These are phyloP conservation scores for Lanius ludovicianus DNA, from an alignment of 2,113 vertebrate species.

Conservation along the genomic window DNA sequence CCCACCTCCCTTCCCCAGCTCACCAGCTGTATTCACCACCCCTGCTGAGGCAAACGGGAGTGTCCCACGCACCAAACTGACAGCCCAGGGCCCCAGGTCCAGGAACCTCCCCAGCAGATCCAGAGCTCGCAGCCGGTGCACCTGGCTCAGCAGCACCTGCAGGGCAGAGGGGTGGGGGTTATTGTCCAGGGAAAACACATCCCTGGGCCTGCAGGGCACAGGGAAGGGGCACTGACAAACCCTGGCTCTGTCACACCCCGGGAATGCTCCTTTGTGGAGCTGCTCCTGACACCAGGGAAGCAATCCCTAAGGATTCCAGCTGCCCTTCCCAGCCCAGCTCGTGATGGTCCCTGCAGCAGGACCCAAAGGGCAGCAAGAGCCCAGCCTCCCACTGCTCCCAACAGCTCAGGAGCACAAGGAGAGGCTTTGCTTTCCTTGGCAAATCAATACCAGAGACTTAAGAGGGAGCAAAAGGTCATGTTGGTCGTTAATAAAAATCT, in stretches of 20 bases:
- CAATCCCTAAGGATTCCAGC: not conserved
- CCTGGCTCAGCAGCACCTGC: conserved; percentile 97
- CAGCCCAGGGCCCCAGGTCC: conserved; percentile 97
- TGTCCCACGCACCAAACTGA: conserved; percentile 86
- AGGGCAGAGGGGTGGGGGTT: not conserved
- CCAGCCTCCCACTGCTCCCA: not conserved
- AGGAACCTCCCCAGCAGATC: conserved; percentile 92
- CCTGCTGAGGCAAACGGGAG: not conserved
- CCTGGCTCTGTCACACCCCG: not conserved
- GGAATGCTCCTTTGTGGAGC: fast-evolving
- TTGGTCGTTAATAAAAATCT: conserved; percentile 66
- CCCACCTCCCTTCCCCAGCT: not conserved
- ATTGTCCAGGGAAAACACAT: not conserved
- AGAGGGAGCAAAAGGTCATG: conserved; percentile 53
- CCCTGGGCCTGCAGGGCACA: not conserved
- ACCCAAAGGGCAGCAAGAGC: not conserved
- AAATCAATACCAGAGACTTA: conserved; percentile 36
- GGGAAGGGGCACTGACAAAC: not conserved
- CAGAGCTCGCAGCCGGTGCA: conserved; percentile 91
- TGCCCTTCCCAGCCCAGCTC: not conserved
- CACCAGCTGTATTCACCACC: not conserved
- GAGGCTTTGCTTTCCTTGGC: conserved; percentile 33
- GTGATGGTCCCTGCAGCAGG: not conserved
- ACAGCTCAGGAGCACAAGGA: not conserved
- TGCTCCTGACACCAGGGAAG: not conserved